These are phyloP conservation scores for Hydrochoerus hydrochaeris DNA, from an alignment of 2,113 vertebrate species.

Conservation along the genomic window DNA sequence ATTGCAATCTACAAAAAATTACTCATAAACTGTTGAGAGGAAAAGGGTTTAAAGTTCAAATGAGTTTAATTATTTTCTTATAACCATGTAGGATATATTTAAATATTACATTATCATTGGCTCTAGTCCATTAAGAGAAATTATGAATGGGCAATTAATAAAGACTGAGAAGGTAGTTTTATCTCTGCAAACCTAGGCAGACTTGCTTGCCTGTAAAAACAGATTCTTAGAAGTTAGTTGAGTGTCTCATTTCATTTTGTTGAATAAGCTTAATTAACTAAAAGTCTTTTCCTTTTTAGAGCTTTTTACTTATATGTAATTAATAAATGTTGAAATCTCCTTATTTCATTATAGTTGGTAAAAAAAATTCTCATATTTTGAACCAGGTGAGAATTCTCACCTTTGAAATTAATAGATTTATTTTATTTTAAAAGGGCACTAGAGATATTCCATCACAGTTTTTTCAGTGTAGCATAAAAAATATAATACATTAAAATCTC, in stretches of 20 bases:
- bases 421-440: conserved; percentile 6
- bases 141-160: background rate
- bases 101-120: conserved; percentile 5
- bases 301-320: background rate
- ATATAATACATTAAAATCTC: background rate
- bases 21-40: conserved; percentile 44
- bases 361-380: conserved; percentile 11
- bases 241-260: background rate
- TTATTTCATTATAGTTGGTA: conserved; percentile 16
- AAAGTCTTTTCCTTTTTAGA: conserved; percentile 33
- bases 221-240: background rate
- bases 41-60: conserved; percentile 28
- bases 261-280: conserved; percentile 13
- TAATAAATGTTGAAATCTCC: conserved; percentile 33
- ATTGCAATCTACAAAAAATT: background rate
- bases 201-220: background rate
- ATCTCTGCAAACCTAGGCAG: background rate
- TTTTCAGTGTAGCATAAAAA: conserved; percentile 19
- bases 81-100: background rate
- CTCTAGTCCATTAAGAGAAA: background rate
- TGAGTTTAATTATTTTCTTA: conserved; percentile 31
- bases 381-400: background rate
- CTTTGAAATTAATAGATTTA: conserved; percentile 47
- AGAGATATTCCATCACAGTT: background rate
- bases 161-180: background rate